Evolutionary conservation across 64 coral and sea anemone genomes (phyloP).

Genomic region (Stylophora pistillata): DNA sequence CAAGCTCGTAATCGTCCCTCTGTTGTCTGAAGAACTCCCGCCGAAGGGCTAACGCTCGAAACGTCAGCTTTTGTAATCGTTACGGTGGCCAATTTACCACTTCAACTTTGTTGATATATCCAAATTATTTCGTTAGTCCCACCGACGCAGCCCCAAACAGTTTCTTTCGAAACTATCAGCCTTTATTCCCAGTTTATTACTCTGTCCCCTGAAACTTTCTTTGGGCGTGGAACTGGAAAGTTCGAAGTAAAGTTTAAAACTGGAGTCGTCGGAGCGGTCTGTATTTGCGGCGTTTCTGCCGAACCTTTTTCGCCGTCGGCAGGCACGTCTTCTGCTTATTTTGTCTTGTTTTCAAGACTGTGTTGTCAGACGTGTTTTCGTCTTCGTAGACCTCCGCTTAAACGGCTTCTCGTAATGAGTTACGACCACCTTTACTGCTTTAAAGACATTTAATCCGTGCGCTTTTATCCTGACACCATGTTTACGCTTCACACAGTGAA

Average conservation of each 20-base stretch:
- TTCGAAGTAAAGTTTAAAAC: neutral
- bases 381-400: neutral
- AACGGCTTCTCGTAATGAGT: neutral
- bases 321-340: neutral
- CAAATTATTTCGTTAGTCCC: too few species aligned
- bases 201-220: constrained; percentile 8
- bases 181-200: constrained; percentile 11
- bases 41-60: too few species aligned
- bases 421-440: neutral
- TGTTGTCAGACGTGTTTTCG: too few species aligned
- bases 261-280: neutral
- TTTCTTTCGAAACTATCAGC: too few species aligned
- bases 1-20: too few species aligned
- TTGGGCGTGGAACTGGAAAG: neutral
- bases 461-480: neutral
- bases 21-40: too few species aligned
- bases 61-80: too few species aligned
- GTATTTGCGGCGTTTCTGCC: too few species aligned
- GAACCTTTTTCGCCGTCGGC: neutral
- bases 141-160: too few species aligned
- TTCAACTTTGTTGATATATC: too few species aligned
- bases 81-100: too few species aligned
- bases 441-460: neutral
- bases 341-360: neutral
- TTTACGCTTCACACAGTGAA: neutral